Evolutionary conservation across 1,140 invertebrate genomes (phyloP).

Genomic region (Plectus sambesii): DNA sequence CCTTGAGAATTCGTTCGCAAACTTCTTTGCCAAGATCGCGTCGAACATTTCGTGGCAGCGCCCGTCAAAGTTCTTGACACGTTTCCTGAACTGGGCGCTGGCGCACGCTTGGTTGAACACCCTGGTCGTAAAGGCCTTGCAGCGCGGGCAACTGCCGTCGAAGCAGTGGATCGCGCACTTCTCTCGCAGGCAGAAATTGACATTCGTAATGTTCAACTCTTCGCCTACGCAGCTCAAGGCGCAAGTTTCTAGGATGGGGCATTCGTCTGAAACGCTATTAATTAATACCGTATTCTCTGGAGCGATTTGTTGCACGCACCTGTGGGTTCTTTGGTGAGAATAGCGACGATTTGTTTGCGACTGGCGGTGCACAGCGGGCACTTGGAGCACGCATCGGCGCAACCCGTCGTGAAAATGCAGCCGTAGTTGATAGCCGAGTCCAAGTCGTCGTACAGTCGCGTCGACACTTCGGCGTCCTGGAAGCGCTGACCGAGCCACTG

Average conservation of each 20-base stretch:
- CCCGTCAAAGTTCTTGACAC: conserved; percentile 1
- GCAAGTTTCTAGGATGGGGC: conserved; percentile 6
- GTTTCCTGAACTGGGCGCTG: not conserved
- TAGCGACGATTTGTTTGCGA: conserved; percentile 1
- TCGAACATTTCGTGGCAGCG: conserved; percentile 7
- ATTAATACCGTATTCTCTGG: not conserved
- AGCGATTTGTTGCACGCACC: not conserved
- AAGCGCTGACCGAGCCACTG: conserved; percentile 1
- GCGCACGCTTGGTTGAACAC: conserved; percentile 8
- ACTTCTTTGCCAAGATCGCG: not conserved
- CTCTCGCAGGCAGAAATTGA: conserved; percentile 4
- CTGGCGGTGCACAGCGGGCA: not conserved
- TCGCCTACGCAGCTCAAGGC: conserved; percentile 4
- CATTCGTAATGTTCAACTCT: conserved; percentile 4
- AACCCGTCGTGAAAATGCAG: conserved; percentile 4
- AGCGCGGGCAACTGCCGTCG: conserved; percentile 5
- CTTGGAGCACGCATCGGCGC: not conserved
- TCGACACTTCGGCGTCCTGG: not conserved
- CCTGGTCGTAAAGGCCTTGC: not conserved
- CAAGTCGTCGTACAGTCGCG: conserved; percentile 7
- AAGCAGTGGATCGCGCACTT: conserved; percentile 11
- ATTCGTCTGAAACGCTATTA: not conserved
- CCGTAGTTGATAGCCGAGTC: conserved; percentile 6
- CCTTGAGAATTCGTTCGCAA: not conserved
- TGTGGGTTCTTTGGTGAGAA: not conserved